phyloP scores from a whole-genome alignment of 2,797 vertebrate species.

The Hybognathus amarus region DNA sequence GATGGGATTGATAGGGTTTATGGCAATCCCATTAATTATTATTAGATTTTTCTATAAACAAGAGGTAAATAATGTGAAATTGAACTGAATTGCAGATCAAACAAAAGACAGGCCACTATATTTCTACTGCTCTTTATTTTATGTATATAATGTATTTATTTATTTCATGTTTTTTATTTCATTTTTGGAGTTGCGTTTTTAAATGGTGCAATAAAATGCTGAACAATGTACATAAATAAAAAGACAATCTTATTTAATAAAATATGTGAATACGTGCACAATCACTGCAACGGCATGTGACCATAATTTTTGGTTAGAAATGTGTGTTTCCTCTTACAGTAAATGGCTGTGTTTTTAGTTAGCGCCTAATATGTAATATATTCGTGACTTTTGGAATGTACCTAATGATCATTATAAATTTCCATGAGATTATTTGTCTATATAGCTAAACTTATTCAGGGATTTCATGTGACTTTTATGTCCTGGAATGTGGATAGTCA shows the following conservation, averaged over 20 bases:
- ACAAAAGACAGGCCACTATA: neutral
- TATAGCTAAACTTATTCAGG: neutral
- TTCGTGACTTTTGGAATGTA: neutral
- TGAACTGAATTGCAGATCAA: neutral
- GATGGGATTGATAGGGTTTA: neutral
- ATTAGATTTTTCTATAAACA: neutral
- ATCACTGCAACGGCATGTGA: neutral
- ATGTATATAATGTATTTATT: neutral
- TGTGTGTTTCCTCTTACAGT: neutral
- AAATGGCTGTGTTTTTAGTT: neutral
- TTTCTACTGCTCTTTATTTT: neutral
- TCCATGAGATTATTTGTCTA: neutral
- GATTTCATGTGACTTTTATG: neutral
- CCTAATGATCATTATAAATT: neutral
- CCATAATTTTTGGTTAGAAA: too few species aligned
- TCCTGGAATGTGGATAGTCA: conserved; percentile 14
- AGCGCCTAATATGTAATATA: neutral
- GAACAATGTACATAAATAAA: neutral
- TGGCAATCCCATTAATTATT: neutral
- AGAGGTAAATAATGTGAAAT: neutral
- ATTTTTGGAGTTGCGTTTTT: neutral
- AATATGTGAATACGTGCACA: neutral
- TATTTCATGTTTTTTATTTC: neutral
- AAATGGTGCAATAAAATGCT: neutral
- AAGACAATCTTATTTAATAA: neutral